Evolutionary conservation across 2,113 vertebrate species (phyloP), one percentile per base, ranked within the genome.

Genomic region (Prochilodus magdalenae): DNA sequence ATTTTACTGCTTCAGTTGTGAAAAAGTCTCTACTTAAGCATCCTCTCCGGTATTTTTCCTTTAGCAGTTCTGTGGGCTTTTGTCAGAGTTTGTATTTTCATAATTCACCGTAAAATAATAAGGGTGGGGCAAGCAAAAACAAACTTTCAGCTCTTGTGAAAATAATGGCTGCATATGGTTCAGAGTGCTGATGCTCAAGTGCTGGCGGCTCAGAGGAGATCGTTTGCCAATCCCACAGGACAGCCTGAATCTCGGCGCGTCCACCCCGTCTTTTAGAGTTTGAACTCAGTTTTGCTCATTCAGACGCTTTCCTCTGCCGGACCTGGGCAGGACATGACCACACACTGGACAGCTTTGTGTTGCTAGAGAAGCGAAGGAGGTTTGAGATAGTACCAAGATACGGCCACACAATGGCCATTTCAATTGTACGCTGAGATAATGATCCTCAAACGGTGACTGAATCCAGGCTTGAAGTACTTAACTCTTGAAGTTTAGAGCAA

Each of bases 281-380:
- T 80, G n/a, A 55, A n/a, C 36, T 20, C 18, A 22, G 36, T 57
- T 51, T 20, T 15, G n/a, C n/a, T n/a, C 27, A 14, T 8, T 22
- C 51, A 55, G 20, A 70, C 63, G 33, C 44, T 36, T 47, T 12
- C 6, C n/a, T 49, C 44, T 73, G 47, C 30, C 36, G 24, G 27
- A 20, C 59, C 40, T 60, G 27, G 26, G n/a, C 30, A 44, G 4
- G 65, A 67, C 53, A 59, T 26, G 65, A 5, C 30, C 59, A 71
- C 53, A 83, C 40, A 77, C 67, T 62, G 75, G 63, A 60, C 69
- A 77, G 66, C 80, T 75, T 82, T 82, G 80, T 82, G 44, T 57
- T 40, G 49, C 66, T 49, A 66, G 22, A 69, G 73, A 14, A 59
- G 65, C 63, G 72, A 27, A n/a, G 27, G 53, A 55, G 53, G 73